phyloP scores from a whole-genome alignment of 2,888 invertebrate species.

The Drosophila robusta region DNA sequence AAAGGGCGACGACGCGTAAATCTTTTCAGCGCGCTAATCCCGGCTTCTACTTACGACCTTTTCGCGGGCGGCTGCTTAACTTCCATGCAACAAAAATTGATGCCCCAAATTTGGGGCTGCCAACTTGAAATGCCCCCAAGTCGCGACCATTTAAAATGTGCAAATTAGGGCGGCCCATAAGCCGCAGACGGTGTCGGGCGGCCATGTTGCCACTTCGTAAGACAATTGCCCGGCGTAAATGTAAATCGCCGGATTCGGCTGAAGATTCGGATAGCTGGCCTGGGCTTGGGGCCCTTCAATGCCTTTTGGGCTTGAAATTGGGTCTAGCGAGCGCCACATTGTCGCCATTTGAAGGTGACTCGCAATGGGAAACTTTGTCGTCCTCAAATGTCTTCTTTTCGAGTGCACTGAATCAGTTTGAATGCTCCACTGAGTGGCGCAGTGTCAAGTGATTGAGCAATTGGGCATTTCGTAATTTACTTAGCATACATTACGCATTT shows the following conservation, averaged over 20 bases:
- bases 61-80: constrained; percentile 42
- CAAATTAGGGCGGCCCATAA: constrained; percentile 76
- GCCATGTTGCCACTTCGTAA: constrained; percentile 74
- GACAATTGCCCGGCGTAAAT: constrained; percentile 66
- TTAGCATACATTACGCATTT: constrained; percentile 32
- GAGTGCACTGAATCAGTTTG: constrained; percentile 41
- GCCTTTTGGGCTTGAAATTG: too few species aligned
- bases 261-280: constrained; percentile 11
- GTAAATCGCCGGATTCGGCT: constrained; percentile 55
- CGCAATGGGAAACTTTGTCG: constrained; percentile 15
- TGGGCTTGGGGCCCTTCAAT: too few species aligned
- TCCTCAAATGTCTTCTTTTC: constrained; percentile 14
- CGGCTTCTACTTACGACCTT: constrained; percentile 36
- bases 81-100: constrained; percentile 53
- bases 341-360: constrained; percentile 44
- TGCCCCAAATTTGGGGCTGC: constrained; percentile 8
- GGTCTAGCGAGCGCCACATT: not conserved
- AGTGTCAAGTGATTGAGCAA: constrained; percentile 52
- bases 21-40: constrained; percentile 69
- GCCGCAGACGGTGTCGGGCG: constrained; percentile 51
- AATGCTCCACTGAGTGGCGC: constrained; percentile 15
- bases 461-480: constrained; percentile 46
- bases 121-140: constrained; percentile 21
- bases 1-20: constrained; percentile 73
- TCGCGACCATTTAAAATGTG: constrained; percentile 71